Evolutionary conservation across 2,888 invertebrate genomes (phyloP).

Genomic region (Thera britannica): DNA sequence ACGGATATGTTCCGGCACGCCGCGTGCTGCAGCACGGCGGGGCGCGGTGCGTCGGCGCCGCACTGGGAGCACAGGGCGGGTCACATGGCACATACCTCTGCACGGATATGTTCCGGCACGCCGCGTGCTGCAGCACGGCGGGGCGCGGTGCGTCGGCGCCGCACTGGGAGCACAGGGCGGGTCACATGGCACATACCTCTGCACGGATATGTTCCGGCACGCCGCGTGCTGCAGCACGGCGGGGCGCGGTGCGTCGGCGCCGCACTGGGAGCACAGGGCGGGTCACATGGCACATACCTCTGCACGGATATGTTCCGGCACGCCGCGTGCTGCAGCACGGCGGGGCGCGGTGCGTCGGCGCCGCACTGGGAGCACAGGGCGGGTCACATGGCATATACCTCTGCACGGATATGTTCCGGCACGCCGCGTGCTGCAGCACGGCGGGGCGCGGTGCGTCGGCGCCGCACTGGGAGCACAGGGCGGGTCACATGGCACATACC

Average conservation of each 20-base stretch:
- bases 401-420: no score
- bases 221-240: conserved; percentile 91
- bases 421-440: conserved; percentile 91
- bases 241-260: conserved; percentile 85
- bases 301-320: conserved; percentile 97
- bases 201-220: no score
- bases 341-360: conserved; percentile 90
- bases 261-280: conserved; percentile 1
- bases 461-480: conserved; percentile 2
- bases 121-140: conserved; percentile 85
- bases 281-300: conserved; percentile 62
- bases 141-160: conserved; percentile 93
- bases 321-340: conserved; percentile 87
- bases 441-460: conserved; percentile 85
- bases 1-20: no score
- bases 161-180: conserved; percentile 97
- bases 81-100: conserved; percentile 82
- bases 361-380: conserved; percentile 98
- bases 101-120: conserved; percentile 96
- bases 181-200: conserved; percentile 58
- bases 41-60: conserved; percentile 85
- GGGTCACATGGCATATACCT: conserved; percentile 74
- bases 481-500: conserved; percentile 55
- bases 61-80: conserved; percentile 1
- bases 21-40: conserved; percentile 91